Evolutionary conservation across 2,797 vertebrate species (phyloP), one percentile per base, ranked within the genome.

Genomic region (Pseudopleuronectes americanus): DNA sequence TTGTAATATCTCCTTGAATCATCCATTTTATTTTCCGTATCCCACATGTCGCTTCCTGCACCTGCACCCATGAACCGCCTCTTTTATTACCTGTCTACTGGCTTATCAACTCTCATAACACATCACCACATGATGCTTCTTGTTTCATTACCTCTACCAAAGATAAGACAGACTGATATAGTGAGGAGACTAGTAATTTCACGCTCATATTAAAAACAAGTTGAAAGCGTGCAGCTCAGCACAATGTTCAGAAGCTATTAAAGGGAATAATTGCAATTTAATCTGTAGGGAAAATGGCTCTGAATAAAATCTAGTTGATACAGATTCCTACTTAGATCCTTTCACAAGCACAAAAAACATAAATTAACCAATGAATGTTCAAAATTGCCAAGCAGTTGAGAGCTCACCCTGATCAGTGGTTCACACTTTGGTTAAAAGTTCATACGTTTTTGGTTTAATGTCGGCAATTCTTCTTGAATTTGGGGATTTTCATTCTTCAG

Each of bases 121-220:
- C 16, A 58, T 62, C 73, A 77, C 23, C n/a, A 52, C 21, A 36
- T 14, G 41, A 64, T 58, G 65, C 21, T 13, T 13, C 9, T 38
- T 10, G 55, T 58, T 57, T 70, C 19, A 51, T 60, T 57, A 8
- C 24, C 33, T 57, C 57, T 24, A 59, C 14, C 3, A 49, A 0
- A 33, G 45, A 68, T 17, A 47, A 38, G 9, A 1, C 8, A 45
- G 31, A 28, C 13, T 24, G 28, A 58, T 66, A 22, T 7, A 33
- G 49, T 73, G 28, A 28, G 48, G 36, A 38, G 3, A 13, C 33
- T 12, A 2, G 10, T 31, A 10, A 12, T 12, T 38, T 38, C 36
- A 13, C 3, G 36, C 4, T 38, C 0, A 38, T 12, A 12, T 38
- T 38, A 38, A 38, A 38, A 38, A 3, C 36, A 38, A 13, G 36